Conservation (phyloP, 2,113 vertebrate genomes). For the Rhinolophus ferrumequinum region DNA sequence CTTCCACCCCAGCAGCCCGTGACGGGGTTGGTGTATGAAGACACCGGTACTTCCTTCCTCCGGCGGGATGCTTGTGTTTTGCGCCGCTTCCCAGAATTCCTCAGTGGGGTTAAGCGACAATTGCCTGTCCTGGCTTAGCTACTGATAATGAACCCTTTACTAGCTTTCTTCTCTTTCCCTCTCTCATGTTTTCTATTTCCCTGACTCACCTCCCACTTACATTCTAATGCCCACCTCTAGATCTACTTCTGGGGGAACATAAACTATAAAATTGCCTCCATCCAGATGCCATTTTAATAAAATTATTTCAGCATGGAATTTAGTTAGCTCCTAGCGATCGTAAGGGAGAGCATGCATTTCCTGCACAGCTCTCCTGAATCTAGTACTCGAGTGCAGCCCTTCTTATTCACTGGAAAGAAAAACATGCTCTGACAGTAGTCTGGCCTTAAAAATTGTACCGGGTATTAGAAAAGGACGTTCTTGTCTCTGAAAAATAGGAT, state of each 20-base stretch:
- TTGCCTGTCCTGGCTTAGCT: not conserved
- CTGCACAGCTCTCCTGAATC: not conserved
- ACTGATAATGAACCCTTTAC: not conserved
- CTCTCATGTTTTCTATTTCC: not conserved
- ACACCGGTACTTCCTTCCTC: not conserved
- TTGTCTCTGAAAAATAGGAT: not conserved
- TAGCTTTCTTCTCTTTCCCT: not conserved
- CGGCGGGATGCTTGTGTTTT: not conserved
- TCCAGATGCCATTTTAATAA: slow-evolving; percentile 13
- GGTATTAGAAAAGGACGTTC: not conserved
- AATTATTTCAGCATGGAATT: slow-evolving; percentile 44
- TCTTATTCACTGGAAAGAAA: not conserved
- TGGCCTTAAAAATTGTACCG: not conserved
- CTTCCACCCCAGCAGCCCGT: not conserved
- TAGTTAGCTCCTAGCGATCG: slow-evolving; percentile 21
- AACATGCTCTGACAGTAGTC: not conserved
- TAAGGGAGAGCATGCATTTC: not conserved
- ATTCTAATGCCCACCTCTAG: not conserved
- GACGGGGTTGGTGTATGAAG: not conserved
- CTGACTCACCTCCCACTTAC: not conserved
- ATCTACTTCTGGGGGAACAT: not conserved
- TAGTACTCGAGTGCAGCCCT: not conserved
- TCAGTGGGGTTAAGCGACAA: not conserved
- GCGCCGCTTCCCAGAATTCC: not conserved
- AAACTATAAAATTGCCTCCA: slow-evolving; percentile 10